Evolutionary conservation across 2,113 vertebrate species (phyloP).

Genomic region (Romanogobio albipinnatus): DNA sequence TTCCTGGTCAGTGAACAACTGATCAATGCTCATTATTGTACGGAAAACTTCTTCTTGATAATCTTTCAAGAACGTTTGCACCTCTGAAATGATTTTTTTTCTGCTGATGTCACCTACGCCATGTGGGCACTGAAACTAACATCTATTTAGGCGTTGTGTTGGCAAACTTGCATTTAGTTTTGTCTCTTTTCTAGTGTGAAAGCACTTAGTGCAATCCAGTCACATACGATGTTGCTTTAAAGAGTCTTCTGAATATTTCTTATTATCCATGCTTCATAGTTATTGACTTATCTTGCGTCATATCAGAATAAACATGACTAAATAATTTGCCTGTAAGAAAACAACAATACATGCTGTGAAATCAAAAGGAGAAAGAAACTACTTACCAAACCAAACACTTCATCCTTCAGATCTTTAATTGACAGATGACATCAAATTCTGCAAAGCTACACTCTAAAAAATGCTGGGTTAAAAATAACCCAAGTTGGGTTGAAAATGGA

Average conservation of each 20-base stretch:
- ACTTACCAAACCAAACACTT: background rate
- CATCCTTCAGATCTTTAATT: no score
- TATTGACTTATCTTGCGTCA: background rate
- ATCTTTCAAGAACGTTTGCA: no score
- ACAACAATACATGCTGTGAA: background rate
- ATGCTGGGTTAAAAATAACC: no score
- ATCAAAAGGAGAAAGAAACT: background rate
- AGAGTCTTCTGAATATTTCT: background rate
- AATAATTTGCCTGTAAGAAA: background rate
- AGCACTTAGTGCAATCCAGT: background rate
- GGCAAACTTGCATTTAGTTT: background rate
- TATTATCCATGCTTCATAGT: background rate
- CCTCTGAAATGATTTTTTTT: background rate
- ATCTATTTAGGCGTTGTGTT: background rate
- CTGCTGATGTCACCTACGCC: background rate
- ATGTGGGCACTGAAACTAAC: background rate
- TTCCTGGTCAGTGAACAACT: no score
- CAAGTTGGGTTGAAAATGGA: no score
- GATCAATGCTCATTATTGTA: background rate
- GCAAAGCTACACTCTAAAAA: no score
- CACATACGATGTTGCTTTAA: background rate
- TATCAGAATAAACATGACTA: conserved; percentile 6
- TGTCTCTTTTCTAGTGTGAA: background rate
- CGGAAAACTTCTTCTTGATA: background rate
- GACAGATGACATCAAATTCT: background rate